Base-by-base conservation (phyloP, 2,888 invertebrate species). In the Leucozona laternaria region DNA sequence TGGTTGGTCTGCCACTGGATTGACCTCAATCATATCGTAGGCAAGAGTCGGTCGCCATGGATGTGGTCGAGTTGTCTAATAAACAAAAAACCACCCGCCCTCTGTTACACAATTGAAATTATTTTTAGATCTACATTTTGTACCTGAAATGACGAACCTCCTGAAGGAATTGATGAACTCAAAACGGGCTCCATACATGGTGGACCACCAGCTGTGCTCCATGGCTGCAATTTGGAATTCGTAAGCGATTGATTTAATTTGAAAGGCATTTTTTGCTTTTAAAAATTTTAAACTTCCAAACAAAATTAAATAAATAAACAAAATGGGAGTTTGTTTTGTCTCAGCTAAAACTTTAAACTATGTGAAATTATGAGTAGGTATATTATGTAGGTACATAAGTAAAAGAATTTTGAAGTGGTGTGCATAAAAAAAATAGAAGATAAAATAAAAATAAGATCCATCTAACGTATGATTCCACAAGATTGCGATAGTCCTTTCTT, bases 31-130 rank as follows among this genome's bases (percentile, higher is more conserved):
- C 90, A 95, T 95, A 92, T 97, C 96, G 91, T 95, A 97, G 70
- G 96, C 96, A 92, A 96, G 94, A 20, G 96, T 96, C 28, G 96
- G 96, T 79, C 96, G 93, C 97, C 97, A 97, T 20, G 96, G 96
- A 91, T 96, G 96, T 78, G 95, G 95, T 88, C 95, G 94, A 0
- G 96, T 95, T 1, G 96, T 95, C 92, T 96, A 57, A 5, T 53
- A 58, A 57, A 64, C 1, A 48, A 73, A 72, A 78, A 20, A 68
- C 58, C 48, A 43, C 17, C 20, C 11, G 2, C n/a, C 11, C 20
- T 11, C 6, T 4, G 13, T 55, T 72, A 57, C 8, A 70, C 8
- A 15, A 53, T 6, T 43, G 1, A 43, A n/a, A n/a, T 2, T 40
- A 15, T 43, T 43, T 43, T 43, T n/a, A 40, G 4, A 40, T 40